Evolutionary conservation across 1,140 invertebrate species (phyloP).

Genomic region (Chironomus tepperi): DNA sequence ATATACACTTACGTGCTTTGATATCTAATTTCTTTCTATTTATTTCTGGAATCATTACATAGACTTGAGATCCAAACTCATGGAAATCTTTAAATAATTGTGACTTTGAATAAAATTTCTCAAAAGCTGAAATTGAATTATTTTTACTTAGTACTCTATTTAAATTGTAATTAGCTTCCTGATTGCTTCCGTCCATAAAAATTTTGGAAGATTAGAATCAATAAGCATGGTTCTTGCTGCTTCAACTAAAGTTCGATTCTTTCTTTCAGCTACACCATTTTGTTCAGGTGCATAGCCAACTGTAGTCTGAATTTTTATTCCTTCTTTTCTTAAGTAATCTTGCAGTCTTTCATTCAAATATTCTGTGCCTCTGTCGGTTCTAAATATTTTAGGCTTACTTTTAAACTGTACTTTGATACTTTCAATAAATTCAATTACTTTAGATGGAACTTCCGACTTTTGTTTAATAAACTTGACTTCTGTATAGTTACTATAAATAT

Average conservation of each 20-base stretch:
- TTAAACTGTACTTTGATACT: conserved; percentile 33
- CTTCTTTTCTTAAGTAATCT: conserved; percentile 12
- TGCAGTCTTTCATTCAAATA: neutral
- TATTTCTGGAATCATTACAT: conserved; percentile 23
- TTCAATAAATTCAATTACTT: conserved; percentile 32
- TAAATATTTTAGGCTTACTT: conserved; percentile 29
- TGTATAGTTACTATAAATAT: conserved; percentile 32
- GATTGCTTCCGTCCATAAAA: conserved; percentile 42
- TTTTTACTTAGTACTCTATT: conserved; percentile 25
- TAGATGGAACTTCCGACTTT: conserved; percentile 31
- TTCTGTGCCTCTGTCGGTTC: conserved; percentile 26
- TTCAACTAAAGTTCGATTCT: conserved; percentile 35
- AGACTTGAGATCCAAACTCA: conserved; percentile 28
- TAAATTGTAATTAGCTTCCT: conserved; percentile 30
- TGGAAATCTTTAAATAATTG: conserved; percentile 24
- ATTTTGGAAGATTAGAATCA: conserved; percentile 31
- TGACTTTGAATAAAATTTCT: neutral
- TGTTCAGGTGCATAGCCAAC: conserved; percentile 37
- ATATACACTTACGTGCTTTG: neutral
- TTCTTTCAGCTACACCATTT: conserved; percentile 39
- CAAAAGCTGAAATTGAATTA: neutral
- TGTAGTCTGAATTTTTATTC: neutral
- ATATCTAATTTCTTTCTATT: conserved; percentile 24
- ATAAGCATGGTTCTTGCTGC: conserved; percentile 32
- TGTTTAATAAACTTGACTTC: conserved; percentile 34